A percentile compares a stretch with the other conserved stretches of the same genome.
Conservation (phyloP, 1,140 invertebrate species). For the Drosophila truncata region DNA sequence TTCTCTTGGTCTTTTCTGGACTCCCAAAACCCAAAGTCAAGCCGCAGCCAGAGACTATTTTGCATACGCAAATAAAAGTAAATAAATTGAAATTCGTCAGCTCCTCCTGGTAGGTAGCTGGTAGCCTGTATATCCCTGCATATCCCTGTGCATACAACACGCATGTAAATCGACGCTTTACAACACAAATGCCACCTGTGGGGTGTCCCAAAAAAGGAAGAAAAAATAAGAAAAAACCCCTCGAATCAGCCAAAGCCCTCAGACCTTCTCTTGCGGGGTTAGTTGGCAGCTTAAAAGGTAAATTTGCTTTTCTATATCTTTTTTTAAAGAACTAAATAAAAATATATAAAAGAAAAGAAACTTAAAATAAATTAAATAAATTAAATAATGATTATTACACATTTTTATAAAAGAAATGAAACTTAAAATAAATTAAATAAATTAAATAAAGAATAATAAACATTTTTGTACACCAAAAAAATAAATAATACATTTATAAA, state of each 20-base stretch:
- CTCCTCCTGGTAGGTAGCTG: neutral
- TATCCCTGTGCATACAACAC: conserved; percentile 44
- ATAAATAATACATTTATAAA: too few species aligned
- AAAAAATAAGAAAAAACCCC: neutral
- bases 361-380: too few species aligned
- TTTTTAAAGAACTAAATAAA: too few species aligned
- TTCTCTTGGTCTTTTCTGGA: neutral
- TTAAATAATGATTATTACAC: too few species aligned
- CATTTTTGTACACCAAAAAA: too few species aligned
- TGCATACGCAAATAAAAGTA: conserved; percentile 80
- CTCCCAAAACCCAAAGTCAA: conserved; percentile 68
- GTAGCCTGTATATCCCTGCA: conserved; percentile 7
- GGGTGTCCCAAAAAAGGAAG: conserved; percentile 13
- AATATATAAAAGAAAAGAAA: too few species aligned
- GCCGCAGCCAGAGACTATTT: conserved; percentile 65
- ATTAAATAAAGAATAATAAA: too few species aligned
- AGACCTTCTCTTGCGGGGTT: conserved; percentile 22
- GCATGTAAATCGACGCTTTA: conserved; percentile 79
- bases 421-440: too few species aligned
- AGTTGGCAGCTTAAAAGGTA: conserved; percentile 66
- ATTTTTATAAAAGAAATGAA: too few species aligned
- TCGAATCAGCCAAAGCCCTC: neutral
- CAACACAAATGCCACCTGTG: conserved; percentile 76
- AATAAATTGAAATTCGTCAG: conserved; percentile 77
- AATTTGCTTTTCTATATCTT: conserved; percentile 66